Evolutionary conservation across 2,888 invertebrate species (phyloP).

Genomic region (Nomada goodeniana): DNA sequence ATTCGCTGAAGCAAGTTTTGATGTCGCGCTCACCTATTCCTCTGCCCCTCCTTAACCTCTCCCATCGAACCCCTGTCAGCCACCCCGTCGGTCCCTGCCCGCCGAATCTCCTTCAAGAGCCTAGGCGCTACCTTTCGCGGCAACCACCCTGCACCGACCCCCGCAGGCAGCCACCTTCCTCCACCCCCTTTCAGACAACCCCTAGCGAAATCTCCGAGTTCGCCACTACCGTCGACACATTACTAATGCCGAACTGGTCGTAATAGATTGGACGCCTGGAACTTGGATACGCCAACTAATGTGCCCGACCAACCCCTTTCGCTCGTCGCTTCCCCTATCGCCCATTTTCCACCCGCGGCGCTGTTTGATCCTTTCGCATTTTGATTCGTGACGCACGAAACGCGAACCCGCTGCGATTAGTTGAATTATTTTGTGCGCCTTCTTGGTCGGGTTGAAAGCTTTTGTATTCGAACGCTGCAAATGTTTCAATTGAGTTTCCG

Average conservation of each 20-base stretch:
- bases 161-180: slow-evolving; percentile 33
- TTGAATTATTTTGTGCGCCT: no score
- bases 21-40: slow-evolving; percentile 74
- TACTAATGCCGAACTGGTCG: slow-evolving; percentile 81
- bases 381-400: not conserved
- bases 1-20: slow-evolving; percentile 81
- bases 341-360: slow-evolving; percentile 25
- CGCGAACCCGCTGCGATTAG: not conserved
- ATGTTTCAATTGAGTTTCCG: no score
- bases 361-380: slow-evolving; percentile 6
- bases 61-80: slow-evolving; percentile 63
- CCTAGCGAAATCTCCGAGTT: slow-evolving; percentile 49
- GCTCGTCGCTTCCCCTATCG: slow-evolving; percentile 53
- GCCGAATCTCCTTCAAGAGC: slow-evolving; percentile 59
- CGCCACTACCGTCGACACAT: slow-evolving; percentile 76
- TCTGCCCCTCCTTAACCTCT: slow-evolving; percentile 56
- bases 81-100: slow-evolving; percentile 46
- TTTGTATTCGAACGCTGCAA: no score
- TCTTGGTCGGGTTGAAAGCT: not conserved
- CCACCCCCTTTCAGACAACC: slow-evolving; percentile 44
- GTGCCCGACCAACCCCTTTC: slow-evolving; percentile 68
- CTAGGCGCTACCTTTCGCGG: slow-evolving; percentile 52
- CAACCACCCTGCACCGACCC: slow-evolving; percentile 51
- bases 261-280: slow-evolving; percentile 80
- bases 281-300: slow-evolving; percentile 77